Base-by-base conservation (phyloP, 2,113 vertebrate genomes). In the Ptilonorhynchus violaceus region DNA sequence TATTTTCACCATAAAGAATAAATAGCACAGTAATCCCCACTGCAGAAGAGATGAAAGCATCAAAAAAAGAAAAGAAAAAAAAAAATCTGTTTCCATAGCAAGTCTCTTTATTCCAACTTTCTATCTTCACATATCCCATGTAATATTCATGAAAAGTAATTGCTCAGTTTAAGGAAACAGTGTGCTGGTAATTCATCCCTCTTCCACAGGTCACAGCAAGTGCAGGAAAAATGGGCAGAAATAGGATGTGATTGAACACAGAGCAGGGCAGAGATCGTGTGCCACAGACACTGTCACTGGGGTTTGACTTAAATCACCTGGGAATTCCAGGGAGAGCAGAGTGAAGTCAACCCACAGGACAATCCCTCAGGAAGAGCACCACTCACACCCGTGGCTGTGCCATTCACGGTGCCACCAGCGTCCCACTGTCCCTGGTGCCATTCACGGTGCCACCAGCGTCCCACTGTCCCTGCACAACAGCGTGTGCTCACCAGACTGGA, bases 91-190 rank as follows among this genome's bases (percentile, higher is more conserved):
- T 88, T 92, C 53, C 42, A 47, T 58, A 73, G 58, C 39, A 82
- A 87, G 64, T 58, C 27, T 81, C 21, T 80, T 50, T 55, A 70
- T 50, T 82, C 39, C 52, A 31, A 8, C 39, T 64, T 94, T 91
- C 11, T 46, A 11, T 52, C 27, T 83, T 79, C 73, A 73, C 24
- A 62, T 60, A 70, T 47, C 4, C 47, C 35, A 75, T 83, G 75
- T 50, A 93, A 76, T 88, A 94, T 66, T 87, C 24, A 87, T 91
- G 44, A 46, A 24, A 52, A 80, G 39, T 73, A 91, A 92, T n/a
- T 46, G 30, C 50, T 91, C 30, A 41, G 11, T 47, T 53, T 85
- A 77, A 82, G 37, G 50, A 93, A 96, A 35, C 62, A 83, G 59
- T 3, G 3, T 77, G 53, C 63, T 92, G 53, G 18, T 56, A 89